A percentile compares a stretch with the other conserved stretches of the same genome.
Evolutionary conservation across 92 coral and sea anemone genomes (phyloP).

Genomic region (Epizoanthus stellaris): DNA sequence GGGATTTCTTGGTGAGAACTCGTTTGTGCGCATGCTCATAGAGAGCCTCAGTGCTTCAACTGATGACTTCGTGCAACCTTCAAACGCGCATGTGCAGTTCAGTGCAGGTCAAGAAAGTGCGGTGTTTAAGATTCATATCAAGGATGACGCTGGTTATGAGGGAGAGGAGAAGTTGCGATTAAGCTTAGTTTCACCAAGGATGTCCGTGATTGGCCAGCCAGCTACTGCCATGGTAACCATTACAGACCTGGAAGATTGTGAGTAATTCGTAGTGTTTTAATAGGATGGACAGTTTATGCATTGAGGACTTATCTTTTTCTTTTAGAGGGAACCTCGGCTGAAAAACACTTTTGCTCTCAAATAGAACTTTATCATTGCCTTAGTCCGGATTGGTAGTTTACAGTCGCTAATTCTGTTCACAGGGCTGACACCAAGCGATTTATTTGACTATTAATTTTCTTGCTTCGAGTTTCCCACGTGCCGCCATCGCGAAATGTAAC

Average conservation of each 20-base stretch:
- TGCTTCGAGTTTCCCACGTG: too few relatives aligned
- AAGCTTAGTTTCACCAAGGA: constrained; percentile 73
- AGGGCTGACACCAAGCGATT: too few relatives aligned
- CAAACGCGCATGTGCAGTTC: constrained; percentile 92
- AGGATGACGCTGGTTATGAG: constrained; percentile 79
- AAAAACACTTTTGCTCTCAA: too few relatives aligned
- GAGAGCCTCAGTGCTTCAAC: constrained; percentile 71
- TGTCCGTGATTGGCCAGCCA: constrained; percentile 78
- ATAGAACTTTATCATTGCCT: too few relatives aligned
- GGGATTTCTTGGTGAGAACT: constrained; percentile 90
- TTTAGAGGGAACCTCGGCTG: too few relatives aligned
- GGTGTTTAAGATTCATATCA: constrained; percentile 75
- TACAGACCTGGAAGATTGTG: constrained; percentile 90
- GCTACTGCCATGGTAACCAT: constrained; percentile 70
- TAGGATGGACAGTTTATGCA: too few relatives aligned
- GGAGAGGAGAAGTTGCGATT: constrained; percentile 71
- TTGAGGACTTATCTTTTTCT: too few relatives aligned
- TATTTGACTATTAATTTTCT: too few relatives aligned
- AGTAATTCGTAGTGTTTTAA: constrained; percentile 21
- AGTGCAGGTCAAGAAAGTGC: constrained; percentile 87
- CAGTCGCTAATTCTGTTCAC: too few relatives aligned
- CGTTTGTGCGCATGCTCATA: constrained; percentile 76
- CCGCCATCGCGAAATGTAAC: too few relatives aligned
- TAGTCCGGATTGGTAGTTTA: too few relatives aligned
- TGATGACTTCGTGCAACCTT: constrained; percentile 73